These are phyloP conservation scores for Entosphenus tridentatus DNA, from an alignment of 2,113 vertebrate species.

Conservation along the genomic window DNA sequence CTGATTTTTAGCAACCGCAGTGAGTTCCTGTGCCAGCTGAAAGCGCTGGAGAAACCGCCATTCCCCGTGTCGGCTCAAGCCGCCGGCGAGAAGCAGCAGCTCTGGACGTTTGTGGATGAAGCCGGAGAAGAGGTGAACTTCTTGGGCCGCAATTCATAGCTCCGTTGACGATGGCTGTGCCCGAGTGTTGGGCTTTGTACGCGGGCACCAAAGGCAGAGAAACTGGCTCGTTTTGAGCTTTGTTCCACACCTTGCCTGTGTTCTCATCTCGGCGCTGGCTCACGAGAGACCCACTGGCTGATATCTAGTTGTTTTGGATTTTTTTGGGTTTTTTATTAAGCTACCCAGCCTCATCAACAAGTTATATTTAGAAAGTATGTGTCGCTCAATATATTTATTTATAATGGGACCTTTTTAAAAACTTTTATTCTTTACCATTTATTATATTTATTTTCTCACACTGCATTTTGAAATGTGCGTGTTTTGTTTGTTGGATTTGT, in stretches of 20 bases:
- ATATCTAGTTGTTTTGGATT: too few species aligned
- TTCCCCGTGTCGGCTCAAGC: constrained; percentile 17
- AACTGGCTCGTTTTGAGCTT: too few species aligned
- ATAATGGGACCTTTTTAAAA: not conserved
- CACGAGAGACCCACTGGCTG: too few species aligned
- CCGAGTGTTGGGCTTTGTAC: too few species aligned
- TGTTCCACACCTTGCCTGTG: too few species aligned
- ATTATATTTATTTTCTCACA: not conserved
- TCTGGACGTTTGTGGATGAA: constrained; percentile 87
- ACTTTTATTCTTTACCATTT: not conserved
- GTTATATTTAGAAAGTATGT: too few species aligned
- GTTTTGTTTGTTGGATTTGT: not conserved
- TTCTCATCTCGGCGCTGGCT: too few species aligned
- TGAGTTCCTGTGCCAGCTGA: constrained; percentile 72
- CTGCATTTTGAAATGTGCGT: not conserved
- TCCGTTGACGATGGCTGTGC: too few species aligned
- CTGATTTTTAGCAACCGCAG: constrained; percentile 37
- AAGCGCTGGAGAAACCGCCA: constrained; percentile 41
- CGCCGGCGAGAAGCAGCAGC: constrained; percentile 22
- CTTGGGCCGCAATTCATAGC: not conserved
- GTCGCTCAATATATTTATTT: constrained; percentile 5
- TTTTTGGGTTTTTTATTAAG: too few species aligned
- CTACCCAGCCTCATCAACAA: too few species aligned
- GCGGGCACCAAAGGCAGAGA: too few species aligned
- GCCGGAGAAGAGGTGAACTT: constrained; percentile 66